Evolutionary conservation across 1,140 invertebrate species (phyloP), one percentile per base, ranked within the genome.

Genomic region (Drosophila athabasca): DNA sequence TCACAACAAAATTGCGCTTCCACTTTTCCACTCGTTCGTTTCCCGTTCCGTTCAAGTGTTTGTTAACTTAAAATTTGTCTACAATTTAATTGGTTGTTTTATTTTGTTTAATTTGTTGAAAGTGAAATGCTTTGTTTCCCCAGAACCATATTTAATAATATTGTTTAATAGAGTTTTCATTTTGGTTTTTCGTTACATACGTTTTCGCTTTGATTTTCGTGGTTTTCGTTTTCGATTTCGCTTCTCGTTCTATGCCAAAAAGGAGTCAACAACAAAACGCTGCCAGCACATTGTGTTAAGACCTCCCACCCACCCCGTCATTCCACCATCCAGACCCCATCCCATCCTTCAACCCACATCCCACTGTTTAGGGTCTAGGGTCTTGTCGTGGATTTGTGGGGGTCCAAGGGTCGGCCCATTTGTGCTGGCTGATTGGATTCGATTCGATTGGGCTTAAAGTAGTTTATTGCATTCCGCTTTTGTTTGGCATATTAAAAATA

Each of bases 401-500:
- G 35, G 3, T 57, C 15, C 35, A 11, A 3, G 7, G 26, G 44
- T 3, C n/a, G 17, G 17, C 17, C 22, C 5, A 13, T 31, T 26
- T 9, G n/a, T 41, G 15, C 58, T 26, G 44, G 24, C 64, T 55
- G 55, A 69, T 62, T 76, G 45, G 58, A 53, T 44, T 76, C 15
- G 41, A 53, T 44, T 26, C 24, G 17, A 19, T 19, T 68, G 15
- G 45, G 73, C 74, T 68, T 87, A 76, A 65, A 76, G 35, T 78
- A 75, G 49, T 87, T 79, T 76, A 79, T 81, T 82, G 74, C 82
- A 70, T 76, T 53, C 52, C 31, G 31, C 48, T 50, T 52, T 51
- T 74, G 58, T 79, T 83, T 84, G 83, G 83, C 82, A 75, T 85
- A 75, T 85, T 82, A 87, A 87, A 85, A 85, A 80, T 77, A 84